Percentiles rank a stretch among this genome's conserved stretches.
Evolutionary conservation across 2,113 vertebrate genomes (phyloP).

Genomic region (Nothocercus julius): DNA sequence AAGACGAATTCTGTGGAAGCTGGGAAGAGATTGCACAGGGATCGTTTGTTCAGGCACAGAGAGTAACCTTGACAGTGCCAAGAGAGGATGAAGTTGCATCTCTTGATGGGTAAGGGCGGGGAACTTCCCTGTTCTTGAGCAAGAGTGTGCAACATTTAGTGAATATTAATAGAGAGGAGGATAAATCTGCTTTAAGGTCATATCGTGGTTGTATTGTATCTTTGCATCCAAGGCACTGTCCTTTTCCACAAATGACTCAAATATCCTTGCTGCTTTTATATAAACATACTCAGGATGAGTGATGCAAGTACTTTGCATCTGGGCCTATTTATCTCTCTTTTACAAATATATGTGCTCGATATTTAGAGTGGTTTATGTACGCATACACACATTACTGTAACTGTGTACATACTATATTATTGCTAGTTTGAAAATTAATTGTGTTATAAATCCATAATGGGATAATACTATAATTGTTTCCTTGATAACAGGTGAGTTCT

Average conservation of each 20-base stretch:
- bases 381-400: not conserved
- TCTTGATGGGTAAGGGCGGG: not conserved
- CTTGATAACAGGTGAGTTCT: not conserved
- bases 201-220: not conserved
- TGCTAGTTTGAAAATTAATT: not conserved
- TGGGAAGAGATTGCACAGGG: not conserved
- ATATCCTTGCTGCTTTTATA: not conserved
- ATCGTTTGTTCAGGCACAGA: conserved; percentile 23
- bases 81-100: conserved; percentile 3
- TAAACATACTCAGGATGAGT: not conserved
- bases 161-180: not conserved
- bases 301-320: not conserved
- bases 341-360: not conserved
- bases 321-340: not conserved
- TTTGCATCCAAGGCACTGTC: not conserved
- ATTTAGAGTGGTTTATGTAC: not conserved
- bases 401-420: not conserved
- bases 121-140: not conserved
- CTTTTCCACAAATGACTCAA: not conserved
- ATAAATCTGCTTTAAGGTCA: not conserved
- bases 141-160: not conserved
- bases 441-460: not conserved
- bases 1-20: not conserved
- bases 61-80: conserved; percentile 13
- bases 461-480: not conserved